phyloP scores from a whole-genome alignment of 1,140 invertebrate genomes.

The Drosophila rufa region DNA sequence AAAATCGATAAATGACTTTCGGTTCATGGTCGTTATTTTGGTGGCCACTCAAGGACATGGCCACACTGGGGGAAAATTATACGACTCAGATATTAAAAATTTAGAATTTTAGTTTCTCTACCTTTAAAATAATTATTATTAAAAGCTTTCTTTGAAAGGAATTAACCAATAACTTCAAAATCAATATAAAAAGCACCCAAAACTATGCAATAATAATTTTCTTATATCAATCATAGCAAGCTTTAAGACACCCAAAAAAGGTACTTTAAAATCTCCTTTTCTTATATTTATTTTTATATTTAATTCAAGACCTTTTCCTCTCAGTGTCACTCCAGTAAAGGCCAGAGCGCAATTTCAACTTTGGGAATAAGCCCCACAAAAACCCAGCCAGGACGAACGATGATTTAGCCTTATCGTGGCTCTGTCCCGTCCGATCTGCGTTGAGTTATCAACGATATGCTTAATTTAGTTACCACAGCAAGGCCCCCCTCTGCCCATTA shows the following conservation, averaged over 20 bases:
- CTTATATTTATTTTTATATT: too few species aligned
- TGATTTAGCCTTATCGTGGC: conserved; percentile 33
- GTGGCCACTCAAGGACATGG: conserved; percentile 13
- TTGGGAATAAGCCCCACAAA: conserved; percentile 14
- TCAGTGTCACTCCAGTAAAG: conserved; percentile 1
- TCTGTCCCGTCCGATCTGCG: conserved; percentile 69
- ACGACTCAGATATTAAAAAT: too few species aligned
- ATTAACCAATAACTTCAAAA: too few species aligned
- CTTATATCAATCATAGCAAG: too few species aligned
- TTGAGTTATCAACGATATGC: conserved; percentile 58
- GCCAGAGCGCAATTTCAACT: conserved; percentile 12
- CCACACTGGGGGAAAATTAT: neutral
- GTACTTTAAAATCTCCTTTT: too few species aligned
- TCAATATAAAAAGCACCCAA: too few species aligned
- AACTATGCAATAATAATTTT: too few species aligned
- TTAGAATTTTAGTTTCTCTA: too few species aligned
- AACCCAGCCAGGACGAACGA: conserved; percentile 31
- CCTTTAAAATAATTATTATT: too few species aligned
- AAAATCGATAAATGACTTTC: conserved; percentile 47
- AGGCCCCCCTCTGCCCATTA: neutral
- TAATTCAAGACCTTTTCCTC: neutral
- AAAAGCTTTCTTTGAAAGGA: too few species aligned
- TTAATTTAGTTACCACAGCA: conserved; percentile 63
- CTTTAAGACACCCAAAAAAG: too few species aligned
- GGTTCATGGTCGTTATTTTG: neutral